A percentile compares a stretch with the other conserved stretches of the same genome.
Evolutionary conservation across 2,113 vertebrate species (phyloP).

Genomic region (Rhagologus leucostigma): DNA sequence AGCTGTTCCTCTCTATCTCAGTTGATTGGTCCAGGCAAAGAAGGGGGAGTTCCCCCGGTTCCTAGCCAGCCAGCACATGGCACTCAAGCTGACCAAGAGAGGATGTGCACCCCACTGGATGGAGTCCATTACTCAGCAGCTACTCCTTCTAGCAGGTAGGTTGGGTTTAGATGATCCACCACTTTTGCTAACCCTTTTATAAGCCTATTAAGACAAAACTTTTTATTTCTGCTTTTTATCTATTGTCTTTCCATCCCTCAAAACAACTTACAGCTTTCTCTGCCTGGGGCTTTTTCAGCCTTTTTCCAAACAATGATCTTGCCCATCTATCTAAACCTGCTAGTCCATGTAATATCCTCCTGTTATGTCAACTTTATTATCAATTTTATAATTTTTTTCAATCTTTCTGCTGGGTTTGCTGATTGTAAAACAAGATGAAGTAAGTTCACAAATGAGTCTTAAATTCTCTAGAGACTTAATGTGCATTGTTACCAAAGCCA

Average conservation of each 20-base stretch:
- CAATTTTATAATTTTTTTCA: background rate
- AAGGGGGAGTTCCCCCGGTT: constrained; percentile 80
- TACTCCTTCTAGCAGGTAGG: constrained; percentile 82
- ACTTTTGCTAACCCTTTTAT: background rate
- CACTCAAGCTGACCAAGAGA: constrained; percentile 77
- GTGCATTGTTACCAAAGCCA: background rate
- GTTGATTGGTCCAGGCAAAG: constrained; percentile 83
- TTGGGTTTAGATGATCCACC: background rate
- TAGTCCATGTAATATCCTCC: background rate
- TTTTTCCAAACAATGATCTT: background rate
- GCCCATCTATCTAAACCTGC: background rate
- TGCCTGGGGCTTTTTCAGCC: background rate
- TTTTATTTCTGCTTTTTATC: background rate
- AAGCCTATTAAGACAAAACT: background rate
- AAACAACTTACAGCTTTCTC: background rate
- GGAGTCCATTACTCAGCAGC: constrained; percentile 71
- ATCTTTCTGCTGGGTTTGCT: background rate
- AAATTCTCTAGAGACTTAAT: background rate
- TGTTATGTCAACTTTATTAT: background rate
- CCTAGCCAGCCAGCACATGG: constrained; percentile 82
- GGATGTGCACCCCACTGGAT: constrained; percentile 72
- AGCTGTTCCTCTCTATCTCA: constrained; percentile 49
- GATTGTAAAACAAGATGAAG: background rate
- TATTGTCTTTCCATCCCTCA: background rate
- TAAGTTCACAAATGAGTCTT: background rate